A percentile compares a stretch with the other conserved stretches of the same genome.
phyloP scores from a whole-genome alignment of 2,888 invertebrate genomes.

The Candidula unifasciata region DNA sequence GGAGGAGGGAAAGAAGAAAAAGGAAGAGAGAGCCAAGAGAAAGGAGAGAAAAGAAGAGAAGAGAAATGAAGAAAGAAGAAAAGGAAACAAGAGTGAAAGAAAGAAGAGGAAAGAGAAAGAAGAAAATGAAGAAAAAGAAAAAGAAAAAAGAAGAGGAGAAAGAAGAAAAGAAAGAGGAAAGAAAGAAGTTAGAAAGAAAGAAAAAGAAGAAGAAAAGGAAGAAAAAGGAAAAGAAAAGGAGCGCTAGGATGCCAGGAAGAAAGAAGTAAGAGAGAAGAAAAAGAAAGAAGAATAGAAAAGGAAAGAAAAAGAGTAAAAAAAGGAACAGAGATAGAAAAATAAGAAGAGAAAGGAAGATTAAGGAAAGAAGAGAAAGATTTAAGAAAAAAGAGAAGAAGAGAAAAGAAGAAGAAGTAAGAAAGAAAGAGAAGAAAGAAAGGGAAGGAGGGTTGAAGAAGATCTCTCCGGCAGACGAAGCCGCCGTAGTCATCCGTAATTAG shows the following conservation, averaged over 20 bases:
- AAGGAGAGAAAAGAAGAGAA: not conserved
- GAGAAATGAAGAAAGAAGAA: not conserved
- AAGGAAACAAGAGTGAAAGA: not conserved
- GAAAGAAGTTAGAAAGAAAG: no score
- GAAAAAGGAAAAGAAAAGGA: not conserved
- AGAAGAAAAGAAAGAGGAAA: slow-evolving; percentile 11
- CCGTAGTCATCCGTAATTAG: no score
- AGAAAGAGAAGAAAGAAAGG: no score
- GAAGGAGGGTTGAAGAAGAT: no score
- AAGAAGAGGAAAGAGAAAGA: not conserved
- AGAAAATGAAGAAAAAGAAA: not conserved
- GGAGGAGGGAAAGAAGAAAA: not conserved
- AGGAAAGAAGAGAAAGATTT: not conserved
- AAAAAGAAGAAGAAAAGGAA: not conserved
- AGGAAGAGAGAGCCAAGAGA: not conserved
- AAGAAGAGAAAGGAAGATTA: not conserved
- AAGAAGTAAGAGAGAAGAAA: no score
- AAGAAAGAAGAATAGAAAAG: no score
- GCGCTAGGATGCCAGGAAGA: not conserved
- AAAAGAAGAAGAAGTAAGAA: no score
- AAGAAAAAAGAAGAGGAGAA: not conserved
- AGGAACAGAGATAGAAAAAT: not conserved
- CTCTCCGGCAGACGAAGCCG: no score
- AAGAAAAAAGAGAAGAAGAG: not conserved
- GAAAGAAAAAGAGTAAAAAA: no score